phyloP scores from a whole-genome alignment of 1,140 invertebrate species.

The Ridgeia piscesae region DNA sequence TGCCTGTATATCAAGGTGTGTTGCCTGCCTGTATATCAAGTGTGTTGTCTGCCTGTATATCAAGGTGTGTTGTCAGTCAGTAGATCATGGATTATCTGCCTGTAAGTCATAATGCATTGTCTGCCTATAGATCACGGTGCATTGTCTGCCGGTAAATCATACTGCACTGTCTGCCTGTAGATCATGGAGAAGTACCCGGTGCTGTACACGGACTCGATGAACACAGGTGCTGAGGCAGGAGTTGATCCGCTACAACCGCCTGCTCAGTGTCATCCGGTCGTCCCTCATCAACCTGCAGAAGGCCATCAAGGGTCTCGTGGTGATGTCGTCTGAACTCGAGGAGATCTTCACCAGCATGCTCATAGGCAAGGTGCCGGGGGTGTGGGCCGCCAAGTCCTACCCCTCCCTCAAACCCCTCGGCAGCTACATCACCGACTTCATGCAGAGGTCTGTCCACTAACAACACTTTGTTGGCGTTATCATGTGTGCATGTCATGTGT shows the following conservation, averaged over 20 bases:
- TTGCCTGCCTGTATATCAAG: not conserved
- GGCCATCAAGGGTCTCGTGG: constrained; percentile 58
- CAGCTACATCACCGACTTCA: constrained; percentile 54
- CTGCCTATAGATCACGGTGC: not conserved
- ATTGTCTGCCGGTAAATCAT: too few relatives aligned
- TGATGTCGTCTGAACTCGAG: constrained; percentile 57
- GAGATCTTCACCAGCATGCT: constrained; percentile 58
- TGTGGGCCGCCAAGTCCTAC: constrained; percentile 70
- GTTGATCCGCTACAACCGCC: constrained; percentile 55
- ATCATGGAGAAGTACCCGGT: constrained; percentile 57
- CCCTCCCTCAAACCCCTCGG: constrained; percentile 58
- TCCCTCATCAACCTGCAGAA: constrained; percentile 54
- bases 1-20: not conserved
- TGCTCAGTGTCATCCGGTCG: constrained; percentile 48
- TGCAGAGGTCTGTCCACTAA: constrained; percentile 50
- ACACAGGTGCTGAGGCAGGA: constrained; percentile 58
- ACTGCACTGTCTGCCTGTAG: constrained; percentile 34
- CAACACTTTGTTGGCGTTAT: not conserved
- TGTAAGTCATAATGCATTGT: not conserved
- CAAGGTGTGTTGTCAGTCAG: not conserved
- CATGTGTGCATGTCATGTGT: not conserved
- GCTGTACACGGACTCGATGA: constrained; percentile 57
- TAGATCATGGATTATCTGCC: not conserved
- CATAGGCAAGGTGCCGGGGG: constrained; percentile 61
- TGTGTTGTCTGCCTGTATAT: not conserved